Conservation (phyloP, 2,888 invertebrate species). For the Graphium colonna region DNA sequence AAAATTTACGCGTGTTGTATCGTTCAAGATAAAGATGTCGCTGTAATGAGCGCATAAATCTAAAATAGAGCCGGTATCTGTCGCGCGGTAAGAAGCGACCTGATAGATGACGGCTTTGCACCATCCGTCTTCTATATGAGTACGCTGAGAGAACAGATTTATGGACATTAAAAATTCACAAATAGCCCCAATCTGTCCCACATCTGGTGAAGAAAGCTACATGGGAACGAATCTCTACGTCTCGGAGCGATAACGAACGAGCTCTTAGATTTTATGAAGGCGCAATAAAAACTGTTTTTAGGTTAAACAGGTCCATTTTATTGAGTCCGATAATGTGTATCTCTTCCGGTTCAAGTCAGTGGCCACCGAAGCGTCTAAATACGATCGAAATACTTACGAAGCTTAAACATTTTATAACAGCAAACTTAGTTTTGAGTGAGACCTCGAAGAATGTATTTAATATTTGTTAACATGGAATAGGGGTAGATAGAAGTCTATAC, state of each 20-base stretch:
- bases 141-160: conserved; percentile 44
- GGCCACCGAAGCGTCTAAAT: background rate
- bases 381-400: background rate
- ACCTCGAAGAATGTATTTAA: background rate
- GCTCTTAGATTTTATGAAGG: conserved; percentile 61
- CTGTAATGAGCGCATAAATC: conserved; percentile 17
- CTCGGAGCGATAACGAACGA: conserved; percentile 47
- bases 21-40: background rate
- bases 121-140: conserved; percentile 25
- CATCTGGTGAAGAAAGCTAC: conserved; percentile 38
- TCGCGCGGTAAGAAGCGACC: conserved; percentile 15
- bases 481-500: no score
- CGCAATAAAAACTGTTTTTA: conserved; percentile 66
- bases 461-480: no score
- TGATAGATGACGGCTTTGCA: conserved; percentile 9
- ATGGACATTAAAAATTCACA: conserved; percentile 51
- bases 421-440: background rate
- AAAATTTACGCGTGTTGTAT: no score
- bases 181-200: conserved; percentile 54
- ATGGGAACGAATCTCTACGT: conserved; percentile 42
- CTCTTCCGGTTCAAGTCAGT: background rate
- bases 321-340: background rate
- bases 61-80: conserved; percentile 22
- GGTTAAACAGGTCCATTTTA: conserved; percentile 43
- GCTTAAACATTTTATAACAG: background rate